Base-by-base conservation (phyloP, 2,888 invertebrate genomes). In the Deilephila porcellus region DNA sequence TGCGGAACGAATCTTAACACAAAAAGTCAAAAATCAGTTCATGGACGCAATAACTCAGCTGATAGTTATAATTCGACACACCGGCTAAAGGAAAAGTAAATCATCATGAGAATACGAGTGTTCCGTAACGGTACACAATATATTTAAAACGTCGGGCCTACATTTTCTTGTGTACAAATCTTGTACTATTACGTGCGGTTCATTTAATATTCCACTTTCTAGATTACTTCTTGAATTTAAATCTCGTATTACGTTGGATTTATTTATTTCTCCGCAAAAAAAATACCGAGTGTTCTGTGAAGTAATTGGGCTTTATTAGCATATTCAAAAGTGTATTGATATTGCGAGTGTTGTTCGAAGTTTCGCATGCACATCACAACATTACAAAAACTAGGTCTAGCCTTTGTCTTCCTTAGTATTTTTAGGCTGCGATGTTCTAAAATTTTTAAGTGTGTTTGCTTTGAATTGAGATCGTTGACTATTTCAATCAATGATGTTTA, bases 221-320 rank as follows among this genome's bases (percentile, higher is more conserved):
- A 88, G 82, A 81, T 75, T 78, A 81, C 84, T 81, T 84, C 83
- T 85, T 88, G 91, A 89, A 91, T 91, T 85, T 85, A 82, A 91
- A 90, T 85, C 74, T 82, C 70, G 64, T 70, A 79, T 90, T 89
- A 86, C 90, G 87, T 88, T 83, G 82, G 81, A 81, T 83, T 81
- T 84, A 76, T 77, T 73, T 76, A 62, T 76, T 76, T 79, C 74
- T 73, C 62, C 34, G 34, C 19, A 62, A 73, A 64, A 75, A 76
- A 74, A 77, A 63, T 71, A 71, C 52, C 62, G 71, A 71, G 37
- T 70, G 45, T 63, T 56, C 4, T 71, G 60, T 73, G 73, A n/a
- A 62, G 71, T 67, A 67, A 67, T 67, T 67, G 52, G 67, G 45
- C 17, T 67, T 52, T 25, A 67, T 67, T 67, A 67, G 17, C 67